Evolutionary conservation across 2,888 invertebrate species (phyloP), one percentile per base, ranked within the genome.

Genomic region (Leucophora obtusa): DNA sequence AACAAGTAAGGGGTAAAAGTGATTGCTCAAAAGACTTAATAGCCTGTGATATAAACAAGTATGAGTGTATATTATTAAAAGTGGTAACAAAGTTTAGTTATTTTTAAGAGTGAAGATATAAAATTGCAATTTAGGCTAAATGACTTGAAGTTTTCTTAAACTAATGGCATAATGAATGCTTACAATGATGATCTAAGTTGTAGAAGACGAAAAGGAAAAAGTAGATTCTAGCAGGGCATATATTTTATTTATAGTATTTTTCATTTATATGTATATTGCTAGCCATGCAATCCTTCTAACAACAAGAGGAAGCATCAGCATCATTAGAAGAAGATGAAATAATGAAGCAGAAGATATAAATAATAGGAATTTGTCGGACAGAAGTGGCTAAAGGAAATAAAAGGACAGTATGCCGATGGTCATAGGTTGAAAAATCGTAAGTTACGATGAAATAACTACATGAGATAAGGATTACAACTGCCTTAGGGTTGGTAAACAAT

Each of bases 161-260:
- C 35, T 83, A 83, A 83, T 83, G 69, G 54, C 78, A 62, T 82
- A 82, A 83, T 82, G 82, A 82, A 82, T 79, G 54, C 58, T 74
- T 50, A 51, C 54, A 70, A 33, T 54, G 71, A 33, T 71, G 70
- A 59, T 38, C 60, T 70, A 38, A 38, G n/a, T n/a, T n/a, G n/a
- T n/a, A 47, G 56, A 24, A 60, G 47, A 35, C 43, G 54, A 51
- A 28, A 7, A 28, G 6, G 7, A 28, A 6, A 6, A 28, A 28
- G 3, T 28, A 28, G 28, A 28, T 3, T 28, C 28, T 28, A 63
- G 28, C 38, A 50, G 63, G 35, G 50, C 68, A 75, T 75, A 60
- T 74, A 68, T 68, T 74, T 75, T 56, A 15, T 38, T 14, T 50
- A 33, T 21, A 15, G 53, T 60, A 74, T 60, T 21, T n/a, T 47